Percentiles rank a stretch among this genome's conserved stretches.
Conservation (phyloP, 1,140 invertebrate species). For the Cephus cinctus region DNA sequence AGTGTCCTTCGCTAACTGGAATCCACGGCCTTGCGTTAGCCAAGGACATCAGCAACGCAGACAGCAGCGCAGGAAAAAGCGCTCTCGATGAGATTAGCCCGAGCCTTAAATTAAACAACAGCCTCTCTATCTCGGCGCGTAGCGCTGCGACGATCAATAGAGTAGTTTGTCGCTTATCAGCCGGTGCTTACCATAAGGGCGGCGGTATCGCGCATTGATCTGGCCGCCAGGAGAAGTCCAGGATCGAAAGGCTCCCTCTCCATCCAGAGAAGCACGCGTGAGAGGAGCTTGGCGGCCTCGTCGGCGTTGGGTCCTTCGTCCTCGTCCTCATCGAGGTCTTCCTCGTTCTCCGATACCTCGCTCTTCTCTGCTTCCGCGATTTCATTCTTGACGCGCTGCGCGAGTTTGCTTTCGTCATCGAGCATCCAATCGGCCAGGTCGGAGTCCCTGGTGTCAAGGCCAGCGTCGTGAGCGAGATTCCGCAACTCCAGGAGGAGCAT, state of each 20-base stretch:
- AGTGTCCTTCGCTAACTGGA: too few relatives aligned
- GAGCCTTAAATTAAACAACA: too few relatives aligned
- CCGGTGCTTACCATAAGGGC: conserved; percentile 45
- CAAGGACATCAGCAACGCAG: too few relatives aligned
- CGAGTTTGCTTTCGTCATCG: conserved; percentile 36
- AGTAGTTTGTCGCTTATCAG: conserved; percentile 3
- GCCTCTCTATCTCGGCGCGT: too few relatives aligned
- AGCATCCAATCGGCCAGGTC: conserved; percentile 48
- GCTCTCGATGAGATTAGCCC: too few relatives aligned
- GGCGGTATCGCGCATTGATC: conserved; percentile 53
- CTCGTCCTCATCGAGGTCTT: conserved; percentile 21
- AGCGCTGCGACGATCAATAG: background rate
- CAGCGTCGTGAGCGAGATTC: conserved; percentile 46
- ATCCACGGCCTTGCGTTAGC: too few relatives aligned
- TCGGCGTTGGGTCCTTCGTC: conserved; percentile 38
- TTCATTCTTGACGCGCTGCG: conserved; percentile 30
- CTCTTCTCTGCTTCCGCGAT: too few relatives aligned
- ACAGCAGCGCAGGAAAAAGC: too few relatives aligned
- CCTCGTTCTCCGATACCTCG: conserved; percentile 27
- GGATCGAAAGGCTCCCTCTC: conserved; percentile 59
- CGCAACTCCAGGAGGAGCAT: conserved; percentile 43
- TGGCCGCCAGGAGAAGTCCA: conserved; percentile 51
- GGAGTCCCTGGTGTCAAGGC: conserved; percentile 48
- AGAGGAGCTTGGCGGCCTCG: conserved; percentile 50
- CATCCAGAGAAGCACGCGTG: conserved; percentile 57